Conservation (phyloP, 2,888 invertebrate species). For the Rutpela maculata region DNA sequence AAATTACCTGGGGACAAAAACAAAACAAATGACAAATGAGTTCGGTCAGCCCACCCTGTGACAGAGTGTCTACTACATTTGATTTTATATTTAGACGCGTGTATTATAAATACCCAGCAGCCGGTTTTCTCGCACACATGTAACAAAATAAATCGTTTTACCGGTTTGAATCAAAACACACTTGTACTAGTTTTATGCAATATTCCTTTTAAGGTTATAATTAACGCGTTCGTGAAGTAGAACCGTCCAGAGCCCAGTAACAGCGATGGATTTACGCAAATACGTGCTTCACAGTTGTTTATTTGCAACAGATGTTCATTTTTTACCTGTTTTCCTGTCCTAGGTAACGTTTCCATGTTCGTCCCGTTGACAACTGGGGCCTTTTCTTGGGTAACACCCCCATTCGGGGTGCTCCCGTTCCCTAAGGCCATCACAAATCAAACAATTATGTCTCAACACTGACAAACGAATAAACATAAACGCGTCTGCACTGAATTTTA, state of each 20-base stretch:
- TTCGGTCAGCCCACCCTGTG: slow-evolving; percentile 22
- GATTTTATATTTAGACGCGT: slow-evolving; percentile 24
- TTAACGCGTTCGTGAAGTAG: slow-evolving; percentile 9
- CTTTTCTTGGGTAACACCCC: slow-evolving; percentile 74
- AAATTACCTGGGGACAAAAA: neutral
- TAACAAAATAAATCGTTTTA: slow-evolving; percentile 34
- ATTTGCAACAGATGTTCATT: slow-evolving; percentile 21
- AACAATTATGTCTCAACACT: slow-evolving; percentile 48
- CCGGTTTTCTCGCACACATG: slow-evolving; percentile 44
- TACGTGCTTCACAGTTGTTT: neutral
- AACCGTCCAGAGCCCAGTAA: slow-evolving; percentile 13
- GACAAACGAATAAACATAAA: slow-evolving; percentile 53
- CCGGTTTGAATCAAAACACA: slow-evolving; percentile 44
- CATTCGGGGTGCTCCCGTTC: slow-evolving; percentile 72
- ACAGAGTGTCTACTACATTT: slow-evolving; percentile 16
- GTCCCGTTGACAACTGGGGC: slow-evolving; percentile 79
- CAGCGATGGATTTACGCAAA: slow-evolving; percentile 13
- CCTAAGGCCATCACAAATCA: slow-evolving; percentile 70
- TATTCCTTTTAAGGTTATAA: slow-evolving; percentile 55
- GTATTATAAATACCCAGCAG: slow-evolving; percentile 36
- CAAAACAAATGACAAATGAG: slow-evolving; percentile 24
- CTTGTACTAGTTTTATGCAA: slow-evolving; percentile 52
- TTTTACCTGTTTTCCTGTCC: slow-evolving; percentile 77
- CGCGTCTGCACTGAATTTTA: slow-evolving; percentile 41
- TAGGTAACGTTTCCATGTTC: slow-evolving; percentile 78